These are phyloP conservation scores for Helicorthomorpha holstii DNA, from an alignment of 1,140 invertebrate species.

Conservation along the genomic window DNA sequence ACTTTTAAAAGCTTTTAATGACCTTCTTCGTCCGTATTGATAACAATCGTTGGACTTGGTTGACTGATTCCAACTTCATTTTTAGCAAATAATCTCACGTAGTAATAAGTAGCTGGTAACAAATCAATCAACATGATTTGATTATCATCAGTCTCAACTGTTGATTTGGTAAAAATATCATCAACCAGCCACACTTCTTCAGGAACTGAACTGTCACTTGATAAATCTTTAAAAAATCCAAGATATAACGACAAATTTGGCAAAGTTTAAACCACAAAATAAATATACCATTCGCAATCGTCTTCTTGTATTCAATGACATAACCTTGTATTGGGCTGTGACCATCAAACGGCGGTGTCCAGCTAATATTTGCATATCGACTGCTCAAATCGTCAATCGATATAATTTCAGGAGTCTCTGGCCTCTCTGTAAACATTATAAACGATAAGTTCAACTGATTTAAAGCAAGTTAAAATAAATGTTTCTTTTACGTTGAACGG, in stretches of 20 bases:
- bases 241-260: not conserved
- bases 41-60: constrained; percentile 77
- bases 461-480: not conserved
- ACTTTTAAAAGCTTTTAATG: not conserved
- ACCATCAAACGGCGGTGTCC: constrained; percentile 85
- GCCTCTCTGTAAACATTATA: constrained; percentile 63
- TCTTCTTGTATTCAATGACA: constrained; percentile 55
- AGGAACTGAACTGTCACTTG: too few species aligned
- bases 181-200: not conserved
- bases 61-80: constrained; percentile 84
- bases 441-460: not conserved
- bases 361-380: constrained; percentile 70
- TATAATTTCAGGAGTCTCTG: constrained; percentile 75
- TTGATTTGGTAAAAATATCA: not conserved
- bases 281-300: not conserved
- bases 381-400: constrained; percentile 84
- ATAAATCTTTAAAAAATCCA: too few species aligned
- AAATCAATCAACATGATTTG: constrained; percentile 45
- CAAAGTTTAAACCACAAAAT: not conserved
- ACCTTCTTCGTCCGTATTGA: constrained; percentile 85
- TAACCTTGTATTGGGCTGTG: constrained; percentile 86
- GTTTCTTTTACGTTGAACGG: not conserved
- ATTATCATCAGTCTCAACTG: not conserved
- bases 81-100: constrained; percentile 79
- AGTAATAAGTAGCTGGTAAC: constrained; percentile 77